Base-by-base conservation (phyloP, 2,797 vertebrate genomes). In the Octomys mimax region DNA sequence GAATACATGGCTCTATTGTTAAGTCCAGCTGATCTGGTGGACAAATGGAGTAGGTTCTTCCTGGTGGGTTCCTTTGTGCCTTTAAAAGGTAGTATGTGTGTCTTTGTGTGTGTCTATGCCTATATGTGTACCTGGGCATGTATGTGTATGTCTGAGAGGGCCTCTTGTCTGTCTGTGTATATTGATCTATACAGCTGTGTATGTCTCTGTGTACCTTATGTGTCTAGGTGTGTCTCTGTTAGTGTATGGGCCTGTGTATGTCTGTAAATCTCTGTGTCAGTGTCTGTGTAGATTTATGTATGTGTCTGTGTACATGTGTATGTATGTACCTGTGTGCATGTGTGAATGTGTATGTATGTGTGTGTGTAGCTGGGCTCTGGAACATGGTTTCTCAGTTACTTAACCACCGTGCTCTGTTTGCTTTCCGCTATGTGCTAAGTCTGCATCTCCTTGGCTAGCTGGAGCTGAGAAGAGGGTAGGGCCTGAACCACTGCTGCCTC, bases 1-100 rank as follows among this genome's bases (percentile, higher is more conserved):
- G 28, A 46, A 68, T 0, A 0, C 4, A 2, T 0, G 2, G 0
- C 11, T 26, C 87, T 46, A 0, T 46, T n/a, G 49, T 78, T 13
- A 19, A 75, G 81, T 5, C 78, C 6, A 0, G 11, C 33, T 42
- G 78, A 33, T 31, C 13, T 10, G 5, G 49, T 5, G 0, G 1
- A 33, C 0, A 5, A 36, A 82, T 5, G n/a, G 18, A 62, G 54
- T 36, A 64, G 10, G 49, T 64, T 84, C 73, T 82, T 61, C 78
- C 46, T 24, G 26, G 36, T 33, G 4, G 54, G 21, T 4, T 11
- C 22, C 1, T 84, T 57, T 12, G 26, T 71, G 28, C 61, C 42
- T 86, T 92, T 92, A 59, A 89, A 89, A 87, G 70, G 16, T 33
- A 6, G 49, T 46, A 2, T 54, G 3, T 16, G 14, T 71, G 22